Base-by-base conservation (phyloP, 2,797 vertebrate species). In the Falco biarmicus region DNA sequence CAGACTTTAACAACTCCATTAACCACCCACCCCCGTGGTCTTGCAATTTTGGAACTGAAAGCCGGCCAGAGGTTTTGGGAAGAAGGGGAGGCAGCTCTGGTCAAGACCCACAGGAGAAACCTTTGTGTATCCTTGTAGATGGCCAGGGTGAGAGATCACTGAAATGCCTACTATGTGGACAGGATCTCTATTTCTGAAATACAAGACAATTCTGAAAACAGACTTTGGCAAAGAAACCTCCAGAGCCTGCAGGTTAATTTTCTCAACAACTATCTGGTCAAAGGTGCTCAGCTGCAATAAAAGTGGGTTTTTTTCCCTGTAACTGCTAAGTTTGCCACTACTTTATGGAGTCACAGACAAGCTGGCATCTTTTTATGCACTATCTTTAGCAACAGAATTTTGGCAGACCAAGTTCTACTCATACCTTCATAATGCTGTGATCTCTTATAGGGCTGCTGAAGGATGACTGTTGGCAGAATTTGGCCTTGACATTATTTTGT, bases 221-320 rank as follows among this genome's bases (percentile, higher is more conserved):
- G 22, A 47, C 34, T 75, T 78, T 41, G n/a, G 11, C 31, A 34
- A 8, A 50, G 41, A 60, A 93, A 74, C 25, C 17, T 81, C 32
- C 45, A 65, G 37, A 87, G 21, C 24, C 29, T 79, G 28, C 51
- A 86, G 22, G 54, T 83, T 87, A 93, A 84, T 59, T 65, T 19
- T 63, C 25, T 83, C 47, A 59, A 87, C 39, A 84, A 12, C 32
- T 51, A 54, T 43, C 61, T 83, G 29, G 75, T 53, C 63, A 88
- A 79, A 84, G 9, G 11, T 18, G 32, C 54, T 79, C 19, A 11
- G 22, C 73, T 79, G 29, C 54, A 90, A 65, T 14, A 71, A 71
- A 83, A 64, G 15, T 4, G 11, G 3, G 0, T 1, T 8, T 16
- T 70, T 66, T 22, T 26, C 0, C 11, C 34, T 43, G 3, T 56